Conservation (phyloP, 1,140 invertebrate species). For the Uloborus diversus region DNA sequence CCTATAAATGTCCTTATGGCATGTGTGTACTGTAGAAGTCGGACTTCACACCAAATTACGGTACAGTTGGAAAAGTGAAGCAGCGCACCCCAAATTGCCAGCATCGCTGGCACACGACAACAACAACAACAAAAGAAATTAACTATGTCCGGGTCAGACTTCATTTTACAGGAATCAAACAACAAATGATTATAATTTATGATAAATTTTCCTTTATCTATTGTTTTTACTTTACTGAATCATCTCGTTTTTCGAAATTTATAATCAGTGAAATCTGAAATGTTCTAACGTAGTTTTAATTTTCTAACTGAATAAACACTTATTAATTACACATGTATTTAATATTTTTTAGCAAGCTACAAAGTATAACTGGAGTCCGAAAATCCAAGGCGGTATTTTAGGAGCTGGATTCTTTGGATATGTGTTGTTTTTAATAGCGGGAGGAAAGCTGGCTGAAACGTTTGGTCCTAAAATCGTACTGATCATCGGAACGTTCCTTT, state of each 20-base stretch:
- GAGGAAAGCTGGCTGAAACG: constrained; percentile 96
- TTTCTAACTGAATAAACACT: background rate
- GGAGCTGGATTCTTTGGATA: constrained; percentile 99
- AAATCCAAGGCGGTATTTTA: constrained; percentile 81
- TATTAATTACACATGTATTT: background rate
- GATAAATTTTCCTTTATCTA: background rate
- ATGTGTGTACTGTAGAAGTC: too few relatives aligned
- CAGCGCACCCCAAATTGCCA: too few relatives aligned
- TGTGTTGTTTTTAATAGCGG: constrained; percentile 96
- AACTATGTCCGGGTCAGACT: too few relatives aligned
- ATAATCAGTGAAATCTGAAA: background rate
- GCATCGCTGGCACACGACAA: too few relatives aligned
- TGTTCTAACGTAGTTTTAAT: too few relatives aligned
- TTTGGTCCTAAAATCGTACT: constrained; percentile 95
- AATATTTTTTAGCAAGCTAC: background rate
- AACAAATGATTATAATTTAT: background rate
- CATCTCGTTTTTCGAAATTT: background rate
- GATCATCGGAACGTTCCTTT: constrained; percentile 93
- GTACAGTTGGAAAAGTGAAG: too few relatives aligned
- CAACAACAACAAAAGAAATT: too few relatives aligned
- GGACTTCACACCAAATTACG: too few relatives aligned
- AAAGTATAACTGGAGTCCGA: constrained; percentile 80
- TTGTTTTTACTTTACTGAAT: too few relatives aligned
- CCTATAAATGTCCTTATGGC: too few relatives aligned
- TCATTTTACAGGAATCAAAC: too few relatives aligned